A percentile compares a stretch with the other conserved stretches of the same genome.
These are phyloP conservation scores for Thermophis baileyi DNA, from an alignment of 2,113 vertebrate species.

Conservation along the genomic window DNA sequence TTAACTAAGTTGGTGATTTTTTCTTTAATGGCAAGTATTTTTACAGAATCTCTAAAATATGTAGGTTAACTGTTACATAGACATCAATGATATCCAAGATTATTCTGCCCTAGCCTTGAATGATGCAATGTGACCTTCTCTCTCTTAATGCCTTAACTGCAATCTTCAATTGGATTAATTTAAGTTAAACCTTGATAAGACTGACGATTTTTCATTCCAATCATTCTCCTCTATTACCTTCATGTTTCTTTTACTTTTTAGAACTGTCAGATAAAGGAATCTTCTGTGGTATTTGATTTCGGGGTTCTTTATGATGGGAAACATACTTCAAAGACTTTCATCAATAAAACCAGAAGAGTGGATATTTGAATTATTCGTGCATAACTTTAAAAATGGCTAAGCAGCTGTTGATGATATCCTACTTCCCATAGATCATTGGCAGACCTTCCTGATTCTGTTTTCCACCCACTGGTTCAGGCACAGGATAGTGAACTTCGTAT, in stretches of 20 bases:
- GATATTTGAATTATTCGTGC: not conserved
- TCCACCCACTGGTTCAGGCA: not conserved
- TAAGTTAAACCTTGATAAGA: not conserved
- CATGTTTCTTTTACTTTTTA: not conserved
- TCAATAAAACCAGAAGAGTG: not conserved
- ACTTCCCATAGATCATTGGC: not conserved
- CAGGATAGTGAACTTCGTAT: not conserved
- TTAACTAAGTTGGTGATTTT: not conserved
- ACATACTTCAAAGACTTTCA: not conserved
- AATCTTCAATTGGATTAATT: not conserved
- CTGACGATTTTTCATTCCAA: not conserved
- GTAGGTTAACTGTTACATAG: not conserved
- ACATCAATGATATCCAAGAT: not conserved
- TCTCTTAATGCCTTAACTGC: not conserved
- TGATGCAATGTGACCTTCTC: not conserved
- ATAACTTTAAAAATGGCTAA: not conserved
- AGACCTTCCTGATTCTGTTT: not conserved
- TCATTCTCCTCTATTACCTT: not conserved
- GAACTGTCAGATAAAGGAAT: not conserved
- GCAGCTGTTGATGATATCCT: not conserved
- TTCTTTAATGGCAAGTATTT: not conserved
- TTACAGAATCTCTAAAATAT: not conserved
- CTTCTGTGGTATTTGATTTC: not conserved
- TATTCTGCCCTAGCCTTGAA: not conserved
- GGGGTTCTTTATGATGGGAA: not conserved